phyloP scores from a whole-genome alignment of 2,113 vertebrate species.

The Phocoena sinus region DNA sequence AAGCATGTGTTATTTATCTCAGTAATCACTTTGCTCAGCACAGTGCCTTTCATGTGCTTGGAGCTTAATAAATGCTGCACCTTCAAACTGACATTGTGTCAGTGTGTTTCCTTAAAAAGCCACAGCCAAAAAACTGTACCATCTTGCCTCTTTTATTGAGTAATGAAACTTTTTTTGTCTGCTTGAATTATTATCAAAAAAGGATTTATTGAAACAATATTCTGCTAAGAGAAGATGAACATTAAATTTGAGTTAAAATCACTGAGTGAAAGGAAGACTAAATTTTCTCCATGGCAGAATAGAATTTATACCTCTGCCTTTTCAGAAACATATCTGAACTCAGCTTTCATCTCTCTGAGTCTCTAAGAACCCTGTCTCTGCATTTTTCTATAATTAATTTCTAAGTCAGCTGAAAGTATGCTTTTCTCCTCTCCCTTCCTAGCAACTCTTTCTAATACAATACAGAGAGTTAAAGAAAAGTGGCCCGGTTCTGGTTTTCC shows the following conservation, averaged over 20 bases:
- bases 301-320: slow-evolving; percentile 3
- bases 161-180: neutral
- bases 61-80: neutral
- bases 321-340: neutral
- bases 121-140: neutral
- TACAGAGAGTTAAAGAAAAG: neutral
- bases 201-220: neutral
- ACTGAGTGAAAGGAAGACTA: neutral
- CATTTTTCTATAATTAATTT: slow-evolving; percentile 33
- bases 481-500: neutral
- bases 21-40: neutral
- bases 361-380: neutral
- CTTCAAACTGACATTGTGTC: neutral
- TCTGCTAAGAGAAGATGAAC: slow-evolving; percentile 23
- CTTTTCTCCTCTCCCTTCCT: slow-evolving; percentile 8
- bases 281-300: slow-evolving; percentile 17
- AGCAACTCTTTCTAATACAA: neutral
- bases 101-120: neutral
- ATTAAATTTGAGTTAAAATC: slow-evolving; percentile 39
- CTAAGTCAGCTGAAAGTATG: neutral
- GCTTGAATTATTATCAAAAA: slow-evolving; percentile 7
- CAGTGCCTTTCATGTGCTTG: neutral
- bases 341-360: neutral
- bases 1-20: neutral
- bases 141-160: neutral